Percentiles rank a stretch among this genome's conserved stretches.
Conservation (phyloP, 2,888 invertebrate genomes). For the Metellina segmentata region DNA sequence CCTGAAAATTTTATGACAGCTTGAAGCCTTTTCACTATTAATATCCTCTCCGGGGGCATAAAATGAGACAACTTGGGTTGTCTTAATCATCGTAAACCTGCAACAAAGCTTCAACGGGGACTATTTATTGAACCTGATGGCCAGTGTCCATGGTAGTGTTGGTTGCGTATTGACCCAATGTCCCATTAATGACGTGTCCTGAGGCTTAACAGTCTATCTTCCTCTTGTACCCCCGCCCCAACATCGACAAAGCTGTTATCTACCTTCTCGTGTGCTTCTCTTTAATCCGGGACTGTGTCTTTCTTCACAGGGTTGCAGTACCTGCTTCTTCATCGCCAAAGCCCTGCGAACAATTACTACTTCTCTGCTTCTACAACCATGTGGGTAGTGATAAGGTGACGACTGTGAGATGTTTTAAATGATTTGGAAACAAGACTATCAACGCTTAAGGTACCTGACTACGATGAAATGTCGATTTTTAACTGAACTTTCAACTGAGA, state of each 20-base stretch:
- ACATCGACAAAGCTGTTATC: conserved; percentile 55
- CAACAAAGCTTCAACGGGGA: conserved; percentile 62
- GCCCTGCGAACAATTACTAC: not conserved
- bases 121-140: conserved; percentile 66
- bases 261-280: conserved; percentile 38
- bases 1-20: conserved; percentile 47
- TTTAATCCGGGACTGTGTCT: conserved; percentile 49
- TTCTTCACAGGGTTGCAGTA: conserved; percentile 42
- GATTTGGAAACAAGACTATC: too few relatives aligned
- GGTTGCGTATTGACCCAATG: conserved; percentile 65
- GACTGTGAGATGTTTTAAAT: too few relatives aligned
- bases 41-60: conserved; percentile 49
- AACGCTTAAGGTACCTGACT: too few relatives aligned
- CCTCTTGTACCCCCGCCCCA: not conserved
- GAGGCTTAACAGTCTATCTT: conserved; percentile 65
- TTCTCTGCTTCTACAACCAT: not conserved
- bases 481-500: too few relatives aligned
- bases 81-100: conserved; percentile 71
- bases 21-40: conserved; percentile 56
- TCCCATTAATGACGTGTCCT: conserved; percentile 69
- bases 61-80: conserved; percentile 50
- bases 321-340: conserved; percentile 28
- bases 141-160: conserved; percentile 63
- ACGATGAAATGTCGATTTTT: too few relatives aligned
- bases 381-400: too few relatives aligned